Percentiles rank a stretch among this genome's conserved stretches.
These are phyloP conservation scores for Gastrophysa polygoni DNA, from an alignment of 2,888 invertebrate species.

Conservation along the genomic window DNA sequence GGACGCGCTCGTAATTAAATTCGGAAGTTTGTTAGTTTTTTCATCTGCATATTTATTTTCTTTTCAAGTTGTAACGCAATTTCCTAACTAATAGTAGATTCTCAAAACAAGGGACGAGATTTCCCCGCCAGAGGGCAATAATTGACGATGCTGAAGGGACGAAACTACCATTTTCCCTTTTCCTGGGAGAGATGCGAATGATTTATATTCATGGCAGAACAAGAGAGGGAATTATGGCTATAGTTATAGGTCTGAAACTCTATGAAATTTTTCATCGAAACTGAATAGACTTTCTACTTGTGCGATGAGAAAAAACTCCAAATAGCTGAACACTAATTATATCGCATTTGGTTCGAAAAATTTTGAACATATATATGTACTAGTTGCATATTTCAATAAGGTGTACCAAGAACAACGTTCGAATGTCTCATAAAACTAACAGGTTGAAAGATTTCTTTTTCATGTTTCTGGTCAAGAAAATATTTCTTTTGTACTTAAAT, in stretches of 20 bases:
- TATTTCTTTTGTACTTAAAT: too few relatives aligned
- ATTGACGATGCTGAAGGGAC: slow-evolving; percentile 32
- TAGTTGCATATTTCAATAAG: too few relatives aligned
- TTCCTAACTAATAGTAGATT: slow-evolving; percentile 35
- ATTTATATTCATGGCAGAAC: slow-evolving; percentile 28
- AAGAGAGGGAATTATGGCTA: slow-evolving; percentile 8
- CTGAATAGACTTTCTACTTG: not conserved
- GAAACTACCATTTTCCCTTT: slow-evolving; percentile 26
- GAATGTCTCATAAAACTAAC: too few relatives aligned
- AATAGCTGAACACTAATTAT: not conserved
- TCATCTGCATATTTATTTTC: slow-evolving; percentile 40
- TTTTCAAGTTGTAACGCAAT: slow-evolving; percentile 36
- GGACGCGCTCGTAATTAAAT: slow-evolving; percentile 49
- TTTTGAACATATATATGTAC: too few relatives aligned
- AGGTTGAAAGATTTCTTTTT: too few relatives aligned
- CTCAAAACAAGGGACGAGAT: slow-evolving; percentile 35
- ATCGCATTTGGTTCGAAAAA: too few relatives aligned
- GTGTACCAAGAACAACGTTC: too few relatives aligned
- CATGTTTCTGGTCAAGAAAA: too few relatives aligned
- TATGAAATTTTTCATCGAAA: not conserved
- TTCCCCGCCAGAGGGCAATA: slow-evolving; percentile 31
- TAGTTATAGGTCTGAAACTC: not conserved
- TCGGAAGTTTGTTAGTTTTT: slow-evolving; percentile 42
- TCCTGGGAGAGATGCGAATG: slow-evolving; percentile 17
- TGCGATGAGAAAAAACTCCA: not conserved